Conservation (phyloP, 2,797 vertebrate species). For the Spheniscus humboldti region DNA sequence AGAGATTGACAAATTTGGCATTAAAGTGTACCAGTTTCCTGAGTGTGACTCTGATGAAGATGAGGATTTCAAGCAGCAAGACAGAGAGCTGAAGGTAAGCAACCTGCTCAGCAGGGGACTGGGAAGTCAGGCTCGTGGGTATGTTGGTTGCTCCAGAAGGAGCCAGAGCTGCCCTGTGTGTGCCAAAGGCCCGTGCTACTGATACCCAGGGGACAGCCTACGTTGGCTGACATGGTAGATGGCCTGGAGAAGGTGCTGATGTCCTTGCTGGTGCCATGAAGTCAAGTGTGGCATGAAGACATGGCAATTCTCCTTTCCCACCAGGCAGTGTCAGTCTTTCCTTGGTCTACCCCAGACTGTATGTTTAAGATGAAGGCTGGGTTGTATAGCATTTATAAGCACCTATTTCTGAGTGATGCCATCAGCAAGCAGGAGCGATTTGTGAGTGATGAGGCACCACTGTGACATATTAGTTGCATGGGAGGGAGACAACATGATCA, state of each 20-base stretch:
- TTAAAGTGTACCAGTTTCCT: conserved; percentile 98
- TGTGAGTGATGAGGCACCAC: neutral
- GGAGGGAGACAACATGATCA: neutral
- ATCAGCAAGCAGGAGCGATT: neutral
- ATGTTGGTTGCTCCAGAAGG: neutral
- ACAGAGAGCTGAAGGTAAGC: conserved; percentile 94
- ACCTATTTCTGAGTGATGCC: neutral
- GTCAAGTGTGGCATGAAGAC: neutral
- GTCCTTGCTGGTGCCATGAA: neutral
- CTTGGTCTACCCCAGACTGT: neutral
- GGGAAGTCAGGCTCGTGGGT: neutral
- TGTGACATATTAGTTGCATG: neutral
- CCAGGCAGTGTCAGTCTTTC: neutral
- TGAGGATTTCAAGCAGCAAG: conserved; percentile 97
- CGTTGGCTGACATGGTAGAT: accelerated
- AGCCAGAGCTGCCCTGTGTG: neutral
- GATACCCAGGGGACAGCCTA: neutral
- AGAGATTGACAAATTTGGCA: conserved; percentile 96
- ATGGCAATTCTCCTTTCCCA: neutral
- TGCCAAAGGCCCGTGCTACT: neutral
- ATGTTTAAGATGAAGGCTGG: neutral
- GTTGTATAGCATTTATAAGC: neutral
- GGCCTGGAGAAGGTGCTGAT: neutral
- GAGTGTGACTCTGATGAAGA: conserved; percentile 98
- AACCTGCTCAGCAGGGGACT: neutral